phyloP scores from a whole-genome alignment of 2,797 vertebrate species.

The Oryzias dopingdopingensis region DNA sequence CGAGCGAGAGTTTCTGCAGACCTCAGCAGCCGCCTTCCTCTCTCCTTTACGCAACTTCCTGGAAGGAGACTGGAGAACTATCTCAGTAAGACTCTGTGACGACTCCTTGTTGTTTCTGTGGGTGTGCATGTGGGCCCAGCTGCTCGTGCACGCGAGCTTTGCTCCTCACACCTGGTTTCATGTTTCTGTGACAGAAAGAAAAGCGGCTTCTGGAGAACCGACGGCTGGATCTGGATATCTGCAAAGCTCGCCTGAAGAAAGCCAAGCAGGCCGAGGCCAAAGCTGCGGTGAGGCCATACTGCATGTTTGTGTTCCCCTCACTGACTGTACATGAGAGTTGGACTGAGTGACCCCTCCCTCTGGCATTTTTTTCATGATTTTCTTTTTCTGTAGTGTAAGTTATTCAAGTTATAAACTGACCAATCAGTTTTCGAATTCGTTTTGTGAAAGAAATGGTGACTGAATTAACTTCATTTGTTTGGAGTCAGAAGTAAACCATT shows the following conservation, averaged over 20 bases:
- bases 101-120: neutral
- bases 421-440: no score
- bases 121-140: neutral
- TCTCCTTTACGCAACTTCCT: constrained; percentile 94
- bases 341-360: no score
- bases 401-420: no score
- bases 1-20: constrained; percentile 90
- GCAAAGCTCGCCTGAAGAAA: constrained; percentile 93
- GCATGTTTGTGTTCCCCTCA: neutral
- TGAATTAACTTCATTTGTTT: no score
- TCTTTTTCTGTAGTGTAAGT: no score
- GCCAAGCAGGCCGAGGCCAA: constrained; percentile 93
- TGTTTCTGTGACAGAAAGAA: constrained; percentile 82
- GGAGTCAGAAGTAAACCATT: no score
- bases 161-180: neutral
- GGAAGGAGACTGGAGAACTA: constrained; percentile 95
- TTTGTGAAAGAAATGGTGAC: no score
- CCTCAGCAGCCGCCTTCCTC: constrained; percentile 86
- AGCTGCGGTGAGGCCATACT: constrained; percentile 82
- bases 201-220: constrained; percentile 89
- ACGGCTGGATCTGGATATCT: constrained; percentile 91
- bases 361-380: no score
- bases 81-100: constrained; percentile 79
- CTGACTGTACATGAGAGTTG: neutral
- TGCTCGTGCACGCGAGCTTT: neutral